These are phyloP conservation scores for Caenorhabditis sulstoni DNA, from an alignment of 2,888 invertebrate species.

Conservation along the genomic window DNA sequence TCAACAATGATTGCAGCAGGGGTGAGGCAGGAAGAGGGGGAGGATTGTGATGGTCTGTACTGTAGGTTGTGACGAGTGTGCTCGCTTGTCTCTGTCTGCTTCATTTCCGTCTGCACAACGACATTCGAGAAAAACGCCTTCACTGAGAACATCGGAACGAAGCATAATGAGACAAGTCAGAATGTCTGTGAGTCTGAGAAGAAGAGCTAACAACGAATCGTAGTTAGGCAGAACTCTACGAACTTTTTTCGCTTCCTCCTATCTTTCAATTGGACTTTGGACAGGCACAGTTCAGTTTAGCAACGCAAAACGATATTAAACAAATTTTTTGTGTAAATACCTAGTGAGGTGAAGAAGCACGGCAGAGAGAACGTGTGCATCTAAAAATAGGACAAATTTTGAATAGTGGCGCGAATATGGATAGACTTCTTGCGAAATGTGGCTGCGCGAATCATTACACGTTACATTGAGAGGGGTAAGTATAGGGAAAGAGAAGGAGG, in stretches of 20 bases:
- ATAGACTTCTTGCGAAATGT: too few species aligned
- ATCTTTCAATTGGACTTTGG: conserved; percentile 34
- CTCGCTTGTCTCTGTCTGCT: conserved; percentile 9
- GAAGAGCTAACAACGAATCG: conserved; percentile 4
- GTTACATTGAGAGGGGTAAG: background rate
- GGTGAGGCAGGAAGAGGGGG: conserved; percentile 12
- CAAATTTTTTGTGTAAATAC: conserved; percentile 35
- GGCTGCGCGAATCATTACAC: conserved; percentile 31
- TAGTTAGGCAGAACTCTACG: conserved; percentile 27
- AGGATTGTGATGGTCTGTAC: conserved; percentile 18
- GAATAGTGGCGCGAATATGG: too few species aligned
- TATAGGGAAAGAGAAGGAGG: conserved; percentile 10
- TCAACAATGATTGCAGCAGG: conserved; percentile 19
- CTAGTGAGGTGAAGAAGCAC: conserved; percentile 6
- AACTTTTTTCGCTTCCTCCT: background rate
- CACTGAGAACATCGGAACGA: background rate
- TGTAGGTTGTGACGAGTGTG: conserved; percentile 7
- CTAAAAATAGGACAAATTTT: conserved; percentile 30
- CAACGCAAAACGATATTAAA: conserved; percentile 32
- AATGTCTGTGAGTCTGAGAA: background rate
- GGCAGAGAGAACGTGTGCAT: conserved; percentile 37
- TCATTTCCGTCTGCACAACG: conserved; percentile 15
- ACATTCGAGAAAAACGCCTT: background rate
- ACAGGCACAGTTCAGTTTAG: conserved; percentile 35
- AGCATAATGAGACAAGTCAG: conserved; percentile 8